Evolutionary conservation across 1,140 invertebrate genomes (phyloP).

Genomic region (Cydia fagiglandana): DNA sequence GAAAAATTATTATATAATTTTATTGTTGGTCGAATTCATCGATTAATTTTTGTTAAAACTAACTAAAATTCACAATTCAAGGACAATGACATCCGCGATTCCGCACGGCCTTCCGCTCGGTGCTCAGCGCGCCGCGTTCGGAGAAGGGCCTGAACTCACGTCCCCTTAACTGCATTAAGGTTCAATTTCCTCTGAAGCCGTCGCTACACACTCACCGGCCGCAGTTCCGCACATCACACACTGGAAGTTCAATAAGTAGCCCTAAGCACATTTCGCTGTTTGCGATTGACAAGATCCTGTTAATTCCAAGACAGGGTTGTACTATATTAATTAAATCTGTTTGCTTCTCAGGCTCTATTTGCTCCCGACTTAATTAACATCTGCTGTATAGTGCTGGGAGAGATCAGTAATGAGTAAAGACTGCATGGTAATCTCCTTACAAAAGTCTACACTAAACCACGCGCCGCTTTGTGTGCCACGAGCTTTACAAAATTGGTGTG

Average conservation of each 20-base stretch:
- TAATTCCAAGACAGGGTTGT: conserved; percentile 60
- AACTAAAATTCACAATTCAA: too few species aligned
- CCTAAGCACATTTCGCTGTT: conserved; percentile 31
- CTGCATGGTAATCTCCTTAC: background rate
- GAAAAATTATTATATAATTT: too few species aligned
- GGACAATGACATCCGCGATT: too few species aligned
- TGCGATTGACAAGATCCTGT: conserved; percentile 55
- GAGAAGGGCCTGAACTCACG: too few species aligned
- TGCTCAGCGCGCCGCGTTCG: too few species aligned
- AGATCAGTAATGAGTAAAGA: background rate
- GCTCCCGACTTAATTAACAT: conserved; percentile 66
- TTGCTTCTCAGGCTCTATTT: conserved; percentile 71
- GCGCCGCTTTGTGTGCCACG: too few species aligned
- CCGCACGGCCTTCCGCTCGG: too few species aligned
- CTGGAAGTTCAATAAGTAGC: conserved; percentile 31
- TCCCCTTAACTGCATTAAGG: background rate
- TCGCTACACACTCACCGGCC: background rate
- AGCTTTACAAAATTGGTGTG: too few species aligned
- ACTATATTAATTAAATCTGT: conserved; percentile 73
- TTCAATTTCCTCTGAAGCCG: background rate
- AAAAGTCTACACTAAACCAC: background rate
- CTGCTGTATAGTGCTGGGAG: conserved; percentile 11
- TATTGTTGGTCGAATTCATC: too few species aligned
- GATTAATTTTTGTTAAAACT: too few species aligned
- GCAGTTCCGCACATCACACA: conserved; percentile 13